Evolutionary conservation across 2,113 vertebrate genomes (phyloP), one percentile per base, ranked within the genome.

Genomic region (Tylochromis polylepis): DNA sequence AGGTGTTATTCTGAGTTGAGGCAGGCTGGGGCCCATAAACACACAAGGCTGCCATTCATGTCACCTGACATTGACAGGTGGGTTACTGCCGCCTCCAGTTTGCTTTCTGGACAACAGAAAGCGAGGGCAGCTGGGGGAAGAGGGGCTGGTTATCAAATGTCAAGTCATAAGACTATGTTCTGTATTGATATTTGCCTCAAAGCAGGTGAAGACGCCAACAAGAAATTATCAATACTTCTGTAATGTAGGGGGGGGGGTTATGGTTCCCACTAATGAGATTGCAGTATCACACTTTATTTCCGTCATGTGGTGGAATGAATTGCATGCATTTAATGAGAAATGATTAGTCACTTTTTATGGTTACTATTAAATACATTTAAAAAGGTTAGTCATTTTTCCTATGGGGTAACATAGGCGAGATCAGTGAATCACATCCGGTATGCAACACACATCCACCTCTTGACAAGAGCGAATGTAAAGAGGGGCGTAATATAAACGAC

Each of bases 371-470:
- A 27, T 34, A 4, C 46, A 82, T 57, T 56, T 27, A 75, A 29
- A 82, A 56, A 18, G 11, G 6, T 67, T 36, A 43, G 34, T 57
- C 60, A n/a, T 82, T 75, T 85, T 79, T 79, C 59, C 77, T 81
- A 10, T 83, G 65, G 83, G 89, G 67, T 58, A 86, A 89, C 86
- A 87, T 60, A 49, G 36, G 60, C 81, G 75, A 70, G 62, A 79
- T 49, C 81, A 84, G 79, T 90, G 91, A 90, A 93, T 95, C 94
- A 95, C 92, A 93, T 95, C 95, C 95, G 94, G 95, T 93, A 94
- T 94, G 91, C 91, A 93, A 94, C 92, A 92, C 87, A 87, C 93
- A 95, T 86, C 80, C 88, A 91, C 56, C 62, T 34, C 82, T 87
- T 81, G 87, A 90, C 86, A 90, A 86, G 75, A 85, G 41, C 58